A percentile compares a stretch with the other conserved stretches of the same genome.
phyloP scores from a whole-genome alignment of 2,888 invertebrate genomes.

The Ennomos fuscantarius region DNA sequence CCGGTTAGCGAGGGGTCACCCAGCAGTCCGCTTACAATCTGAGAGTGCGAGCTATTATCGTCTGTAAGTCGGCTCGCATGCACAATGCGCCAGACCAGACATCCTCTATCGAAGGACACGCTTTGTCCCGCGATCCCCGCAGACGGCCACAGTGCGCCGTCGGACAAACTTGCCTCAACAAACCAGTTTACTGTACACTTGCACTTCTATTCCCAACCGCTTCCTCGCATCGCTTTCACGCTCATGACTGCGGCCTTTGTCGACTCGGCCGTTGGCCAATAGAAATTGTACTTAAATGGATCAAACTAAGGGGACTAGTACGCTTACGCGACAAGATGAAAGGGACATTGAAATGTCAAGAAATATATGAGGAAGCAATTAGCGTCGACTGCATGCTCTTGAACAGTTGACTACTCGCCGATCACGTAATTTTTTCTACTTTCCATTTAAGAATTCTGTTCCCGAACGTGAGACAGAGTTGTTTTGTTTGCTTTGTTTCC shows the following conservation, averaged over 20 bases:
- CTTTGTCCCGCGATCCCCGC: conserved; percentile 55
- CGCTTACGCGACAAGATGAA: conserved; percentile 11
- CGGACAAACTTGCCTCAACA: conserved; percentile 36
- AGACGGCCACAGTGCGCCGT: conserved; percentile 39
- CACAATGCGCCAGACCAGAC: conserved; percentile 63
- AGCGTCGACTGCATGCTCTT: conserved; percentile 49
- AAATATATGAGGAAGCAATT: conserved; percentile 55
- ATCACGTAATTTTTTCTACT: conserved; percentile 54
- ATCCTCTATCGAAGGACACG: conserved; percentile 63
- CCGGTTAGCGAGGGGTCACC: conserved; percentile 12
- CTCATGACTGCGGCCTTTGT: conserved; percentile 45
- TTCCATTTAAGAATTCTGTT: conserved; percentile 46
- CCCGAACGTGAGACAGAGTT: conserved; percentile 28
- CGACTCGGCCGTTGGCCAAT: conserved; percentile 19
- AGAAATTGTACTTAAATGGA: conserved; percentile 19
- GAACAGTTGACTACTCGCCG: conserved; percentile 49
- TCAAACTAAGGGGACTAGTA: conserved; percentile 14
- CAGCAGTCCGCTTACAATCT: conserved; percentile 16
- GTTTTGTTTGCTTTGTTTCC: conserved; percentile 30
- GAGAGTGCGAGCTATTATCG: conserved; percentile 38
- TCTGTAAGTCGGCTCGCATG: conserved; percentile 51
- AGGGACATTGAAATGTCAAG: conserved; percentile 28
- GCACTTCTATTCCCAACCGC: conserved; percentile 61
- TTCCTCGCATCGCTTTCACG: conserved; percentile 56
- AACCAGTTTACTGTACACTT: conserved; percentile 74